Evolutionary conservation across 2,797 vertebrate genomes (phyloP), one percentile per base, ranked within the genome.

Genomic region (Ptychadena robeensis): DNA sequence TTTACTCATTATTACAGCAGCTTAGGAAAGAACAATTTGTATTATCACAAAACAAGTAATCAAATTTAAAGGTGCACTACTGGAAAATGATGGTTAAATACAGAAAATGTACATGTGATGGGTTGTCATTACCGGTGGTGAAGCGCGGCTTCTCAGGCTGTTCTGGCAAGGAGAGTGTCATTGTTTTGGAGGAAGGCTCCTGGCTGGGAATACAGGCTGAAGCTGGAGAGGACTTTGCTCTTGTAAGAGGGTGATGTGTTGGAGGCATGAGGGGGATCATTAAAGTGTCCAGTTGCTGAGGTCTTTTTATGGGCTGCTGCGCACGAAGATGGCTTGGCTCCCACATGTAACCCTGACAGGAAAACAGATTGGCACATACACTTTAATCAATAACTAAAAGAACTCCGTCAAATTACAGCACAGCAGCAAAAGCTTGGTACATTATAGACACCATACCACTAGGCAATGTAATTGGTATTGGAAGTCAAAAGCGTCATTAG

Each of bases 171-270:
- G 95, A 65, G 79, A 96, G 89, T 34, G 92, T 87, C 73, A 95
- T 87, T 0, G 93, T 80, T 86, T 93, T 94, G 87, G 95, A 91
- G 0, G 95, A 79, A 0, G 90, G 83, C 48, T 94, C 90, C 71
- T 88, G 88, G 82, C 94, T 89, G 12, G 95, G 95, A 63, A 95
- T 89, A 8, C 95, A 95, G 0, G 97, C 96, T 0, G 96, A 95
- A 30, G 97, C 97, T 0, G 97, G 97, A 15, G 97, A 98, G 0
- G 97, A 99, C 89, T 97, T 96, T 0, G 97, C 93, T 68, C 97
- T 93, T 10, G 95, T 96, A 68, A 99, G 91, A 0, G 96, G 95
- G 0, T 96, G 94, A 90, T 98, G 97, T 38, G 92, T 85, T 0
- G 88, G 27, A 0, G 92, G 93, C 71, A 94, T 75, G 83, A 95